Percentiles rank a stretch among this genome's conserved stretches.
These are phyloP conservation scores for Aphidius ervi DNA, from an alignment of 1,140 invertebrate species.

Conservation along the genomic window DNA sequence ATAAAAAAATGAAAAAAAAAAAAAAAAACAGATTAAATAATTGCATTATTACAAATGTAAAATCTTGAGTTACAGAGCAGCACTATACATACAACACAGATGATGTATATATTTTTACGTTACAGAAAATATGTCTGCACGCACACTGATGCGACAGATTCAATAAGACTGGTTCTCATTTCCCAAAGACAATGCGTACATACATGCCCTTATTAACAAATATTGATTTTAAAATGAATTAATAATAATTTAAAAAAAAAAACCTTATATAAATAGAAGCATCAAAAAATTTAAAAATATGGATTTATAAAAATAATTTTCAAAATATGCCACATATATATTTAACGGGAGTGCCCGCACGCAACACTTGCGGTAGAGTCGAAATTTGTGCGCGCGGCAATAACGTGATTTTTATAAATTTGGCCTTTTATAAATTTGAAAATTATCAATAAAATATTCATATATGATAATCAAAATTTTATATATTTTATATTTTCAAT, in stretches of 20 bases:
- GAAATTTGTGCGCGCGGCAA: constrained; percentile 13
- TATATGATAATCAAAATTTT: background rate
- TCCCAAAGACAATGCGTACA: constrained; percentile 53
- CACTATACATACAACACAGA: constrained; percentile 56
- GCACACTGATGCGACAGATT: constrained; percentile 37
- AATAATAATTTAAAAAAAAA: constrained; percentile 46
- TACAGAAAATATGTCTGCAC: constrained; percentile 52
- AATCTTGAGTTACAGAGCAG: constrained; percentile 56
- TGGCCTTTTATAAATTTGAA: constrained; percentile 13
- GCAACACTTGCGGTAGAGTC: constrained; percentile 34
- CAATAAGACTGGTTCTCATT: constrained; percentile 57
- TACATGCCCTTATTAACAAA: constrained; percentile 50
- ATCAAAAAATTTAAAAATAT: constrained; percentile 26
- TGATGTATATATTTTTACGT: constrained; percentile 57
- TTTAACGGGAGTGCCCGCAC: constrained; percentile 42
- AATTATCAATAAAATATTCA: constrained; percentile 3
- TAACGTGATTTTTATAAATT: constrained; percentile 6
- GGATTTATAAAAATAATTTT: constrained; percentile 29
- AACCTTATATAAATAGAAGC: constrained; percentile 26
- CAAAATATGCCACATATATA: constrained; percentile 35
- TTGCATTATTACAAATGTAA: constrained; percentile 42
- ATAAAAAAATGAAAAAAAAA: too few species aligned
- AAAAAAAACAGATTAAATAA: constrained; percentile 16
- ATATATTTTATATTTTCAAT: constrained; percentile 18
- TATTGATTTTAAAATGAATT: constrained; percentile 41